Evolutionary conservation across 2,888 invertebrate species (phyloP).

Genomic region (Masnerella sp.): DNA sequence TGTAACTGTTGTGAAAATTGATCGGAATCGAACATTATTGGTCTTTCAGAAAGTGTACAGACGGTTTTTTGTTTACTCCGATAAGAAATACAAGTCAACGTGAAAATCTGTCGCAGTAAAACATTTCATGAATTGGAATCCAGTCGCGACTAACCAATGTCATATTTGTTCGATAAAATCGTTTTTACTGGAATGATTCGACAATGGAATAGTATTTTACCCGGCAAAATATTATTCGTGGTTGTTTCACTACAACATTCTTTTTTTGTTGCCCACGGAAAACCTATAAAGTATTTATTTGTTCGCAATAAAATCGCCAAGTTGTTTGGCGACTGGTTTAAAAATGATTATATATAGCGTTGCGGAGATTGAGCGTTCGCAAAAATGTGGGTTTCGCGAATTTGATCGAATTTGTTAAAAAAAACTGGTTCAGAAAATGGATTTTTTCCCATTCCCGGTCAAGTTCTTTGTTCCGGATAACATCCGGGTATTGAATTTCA

Average conservation of each 20-base stretch:
- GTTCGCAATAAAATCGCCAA: conserved; percentile 8
- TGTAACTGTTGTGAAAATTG: background rate
- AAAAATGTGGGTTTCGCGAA: too few relatives aligned
- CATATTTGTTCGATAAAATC: conserved; percentile 44
- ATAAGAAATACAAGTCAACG: conserved; percentile 18
- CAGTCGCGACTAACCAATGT: conserved; percentile 26
- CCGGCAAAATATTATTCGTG: conserved; percentile 25
- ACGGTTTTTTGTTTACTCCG: conserved; percentile 2
- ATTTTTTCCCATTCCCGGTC: too few relatives aligned
- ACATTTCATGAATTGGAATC: conserved; percentile 38
- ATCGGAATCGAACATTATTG: conserved; percentile 1
- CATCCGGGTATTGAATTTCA: too few relatives aligned
- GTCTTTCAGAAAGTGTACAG: background rate
- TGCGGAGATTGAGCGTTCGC: too few relatives aligned
- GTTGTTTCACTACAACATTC: conserved; percentile 12
- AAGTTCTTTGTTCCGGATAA: too few relatives aligned
- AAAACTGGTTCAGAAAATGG: too few relatives aligned
- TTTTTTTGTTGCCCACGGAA: conserved; percentile 9
- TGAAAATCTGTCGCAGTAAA: conserved; percentile 27
- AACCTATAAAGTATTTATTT: conserved; percentile 13
- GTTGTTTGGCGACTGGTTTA: background rate
- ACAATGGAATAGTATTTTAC: conserved; percentile 34
- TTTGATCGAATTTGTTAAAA: too few relatives aligned
- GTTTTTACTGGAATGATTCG: conserved; percentile 35
- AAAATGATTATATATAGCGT: background rate